A percentile compares a stretch with the other conserved stretches of the same genome.
phyloP scores from a whole-genome alignment of 2,797 vertebrate species.

The Phrynocephalus forsythii region DNA sequence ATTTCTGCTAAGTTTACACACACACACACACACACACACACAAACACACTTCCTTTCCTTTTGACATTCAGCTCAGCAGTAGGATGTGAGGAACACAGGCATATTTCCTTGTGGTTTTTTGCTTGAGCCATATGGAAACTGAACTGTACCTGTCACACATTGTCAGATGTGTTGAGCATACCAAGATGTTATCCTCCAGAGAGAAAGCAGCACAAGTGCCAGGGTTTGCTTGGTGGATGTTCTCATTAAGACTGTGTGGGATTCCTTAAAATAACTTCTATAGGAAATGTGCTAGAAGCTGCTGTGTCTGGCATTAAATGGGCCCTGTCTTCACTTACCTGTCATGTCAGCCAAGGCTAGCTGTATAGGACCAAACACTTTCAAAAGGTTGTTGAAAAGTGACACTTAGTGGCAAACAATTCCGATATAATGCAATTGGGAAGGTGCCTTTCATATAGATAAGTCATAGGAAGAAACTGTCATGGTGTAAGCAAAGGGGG shows the following conservation, averaged over 20 bases:
- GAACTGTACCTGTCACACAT: slow-evolving; percentile 35
- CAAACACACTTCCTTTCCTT: background rate
- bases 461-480: too few species aligned
- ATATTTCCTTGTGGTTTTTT: slow-evolving; percentile 23
- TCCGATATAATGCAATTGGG: background rate
- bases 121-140: slow-evolving; percentile 31
- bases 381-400: slow-evolving; percentile 2
- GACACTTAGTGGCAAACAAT: background rate
- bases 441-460: background rate
- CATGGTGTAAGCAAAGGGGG: too few species aligned
- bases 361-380: background rate
- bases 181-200: background rate
- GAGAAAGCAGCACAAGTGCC: background rate
- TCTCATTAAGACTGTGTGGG: slow-evolving; percentile 15
- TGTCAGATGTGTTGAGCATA: slow-evolving; percentile 33
- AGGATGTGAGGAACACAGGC: background rate
- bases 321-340: too few species aligned
- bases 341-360: background rate
- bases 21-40: too few species aligned
- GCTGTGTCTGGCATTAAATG: background rate
- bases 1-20: background rate
- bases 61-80: background rate
- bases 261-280: background rate
- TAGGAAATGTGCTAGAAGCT: background rate
- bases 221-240: slow-evolving; percentile 14